phyloP scores from a whole-genome alignment of 2,888 invertebrate genomes.

The Dynastes grantii region DNA sequence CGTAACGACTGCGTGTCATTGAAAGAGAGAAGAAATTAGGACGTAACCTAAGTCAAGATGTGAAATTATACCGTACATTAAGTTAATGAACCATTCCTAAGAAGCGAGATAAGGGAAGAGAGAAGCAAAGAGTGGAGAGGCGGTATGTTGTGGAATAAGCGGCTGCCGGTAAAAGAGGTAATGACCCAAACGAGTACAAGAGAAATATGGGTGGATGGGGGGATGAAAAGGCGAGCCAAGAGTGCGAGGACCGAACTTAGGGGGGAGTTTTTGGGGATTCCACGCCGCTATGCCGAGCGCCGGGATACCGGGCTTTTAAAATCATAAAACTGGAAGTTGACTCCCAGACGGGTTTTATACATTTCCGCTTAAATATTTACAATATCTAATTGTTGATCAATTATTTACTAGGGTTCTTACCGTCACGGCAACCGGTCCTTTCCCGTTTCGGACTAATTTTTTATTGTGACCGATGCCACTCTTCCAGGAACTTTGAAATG shows the following conservation, averaged over 20 bases:
- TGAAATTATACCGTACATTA: conserved; percentile 53
- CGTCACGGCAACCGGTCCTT: neutral
- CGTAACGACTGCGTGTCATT: conserved; percentile 28
- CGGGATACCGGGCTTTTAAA: conserved; percentile 36
- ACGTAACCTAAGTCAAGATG: conserved; percentile 44
- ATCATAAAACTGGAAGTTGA: conserved; percentile 46
- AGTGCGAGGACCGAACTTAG: neutral
- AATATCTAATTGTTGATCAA: conserved; percentile 58
- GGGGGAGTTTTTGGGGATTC: neutral
- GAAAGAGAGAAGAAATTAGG: conserved; percentile 43
- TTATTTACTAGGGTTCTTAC: conserved; percentile 53
- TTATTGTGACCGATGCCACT: no score
- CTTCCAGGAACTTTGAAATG: no score
- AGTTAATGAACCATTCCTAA: conserved; percentile 54
- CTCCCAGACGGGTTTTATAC: conserved; percentile 43
- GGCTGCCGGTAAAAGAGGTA: conserved; percentile 47
- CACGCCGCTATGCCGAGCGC: neutral
- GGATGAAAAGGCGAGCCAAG: neutral
- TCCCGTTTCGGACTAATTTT: neutral
- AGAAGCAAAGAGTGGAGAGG: conserved; percentile 3
- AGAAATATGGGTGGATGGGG: conserved; percentile 16
- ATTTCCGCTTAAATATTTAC: conserved; percentile 55
- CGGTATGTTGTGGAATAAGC: conserved; percentile 45
- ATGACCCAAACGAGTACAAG: conserved; percentile 47
- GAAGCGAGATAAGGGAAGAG: conserved; percentile 42